phyloP scores from a whole-genome alignment of 1,140 invertebrate genomes.

The Drosophila asahinai region DNA sequence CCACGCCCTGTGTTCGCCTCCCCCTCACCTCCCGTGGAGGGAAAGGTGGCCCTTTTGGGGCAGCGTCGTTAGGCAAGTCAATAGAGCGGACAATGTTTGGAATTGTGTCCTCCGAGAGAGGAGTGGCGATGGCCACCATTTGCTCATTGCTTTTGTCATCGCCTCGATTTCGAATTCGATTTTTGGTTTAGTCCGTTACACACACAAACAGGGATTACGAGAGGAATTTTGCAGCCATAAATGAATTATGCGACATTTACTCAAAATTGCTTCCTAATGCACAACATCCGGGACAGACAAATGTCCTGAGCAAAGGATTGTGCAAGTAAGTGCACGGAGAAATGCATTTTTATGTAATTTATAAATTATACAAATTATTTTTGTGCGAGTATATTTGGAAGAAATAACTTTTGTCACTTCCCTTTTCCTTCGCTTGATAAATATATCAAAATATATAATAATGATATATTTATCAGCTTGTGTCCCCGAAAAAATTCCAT shows the following conservation, averaged over 20 bases:
- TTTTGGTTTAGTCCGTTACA: constrained; percentile 32
- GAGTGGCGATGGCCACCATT: constrained; percentile 33
- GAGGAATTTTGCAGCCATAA: constrained; percentile 58
- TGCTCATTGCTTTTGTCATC: constrained; percentile 57
- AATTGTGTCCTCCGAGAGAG: constrained; percentile 27
- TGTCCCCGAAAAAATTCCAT: constrained; percentile 6
- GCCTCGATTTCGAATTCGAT: constrained; percentile 30
- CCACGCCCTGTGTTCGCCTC: constrained; percentile 3
- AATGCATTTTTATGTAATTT: background rate
- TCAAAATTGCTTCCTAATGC: constrained; percentile 80
- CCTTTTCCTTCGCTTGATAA: too few relatives aligned
- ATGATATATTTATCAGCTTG: background rate
- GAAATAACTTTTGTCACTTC: too few relatives aligned
- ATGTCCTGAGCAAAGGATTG: constrained; percentile 8
- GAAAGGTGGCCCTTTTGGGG: constrained; percentile 33
- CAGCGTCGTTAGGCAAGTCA: constrained; percentile 53
- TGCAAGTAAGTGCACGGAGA: background rate
- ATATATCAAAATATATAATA: too few relatives aligned
- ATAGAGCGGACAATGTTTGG: constrained; percentile 58
- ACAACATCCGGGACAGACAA: constrained; percentile 56
- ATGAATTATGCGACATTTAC: constrained; percentile 85
- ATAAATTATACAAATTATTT: too few relatives aligned
- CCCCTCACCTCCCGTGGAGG: background rate
- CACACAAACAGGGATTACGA: background rate
- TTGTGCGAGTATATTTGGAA: too few relatives aligned